phyloP scores from a whole-genome alignment of 2,797 vertebrate genomes.

The Calcarius lapponicus region DNA sequence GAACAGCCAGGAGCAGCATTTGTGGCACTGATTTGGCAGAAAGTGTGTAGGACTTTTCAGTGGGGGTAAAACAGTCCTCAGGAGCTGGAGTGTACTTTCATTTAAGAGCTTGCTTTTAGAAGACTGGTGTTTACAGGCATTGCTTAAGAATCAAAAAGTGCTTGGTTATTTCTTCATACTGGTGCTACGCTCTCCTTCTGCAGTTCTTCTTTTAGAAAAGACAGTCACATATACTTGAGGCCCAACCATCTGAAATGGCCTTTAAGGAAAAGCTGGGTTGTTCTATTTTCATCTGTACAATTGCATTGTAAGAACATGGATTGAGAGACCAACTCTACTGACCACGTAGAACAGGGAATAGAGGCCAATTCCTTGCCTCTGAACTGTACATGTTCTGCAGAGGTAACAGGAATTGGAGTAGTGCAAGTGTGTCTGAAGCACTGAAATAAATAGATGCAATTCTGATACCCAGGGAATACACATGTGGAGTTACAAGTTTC shows the following conservation, averaged over 20 bases:
- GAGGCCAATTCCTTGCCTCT: background rate
- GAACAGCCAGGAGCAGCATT: background rate
- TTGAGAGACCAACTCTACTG: background rate
- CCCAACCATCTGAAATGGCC: background rate
- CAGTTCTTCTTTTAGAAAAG: background rate
- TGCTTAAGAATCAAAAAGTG: background rate
- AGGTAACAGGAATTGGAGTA: conserved; percentile 10
- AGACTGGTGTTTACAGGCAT: background rate
- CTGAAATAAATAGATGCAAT: conserved; percentile 13
- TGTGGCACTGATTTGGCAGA: background rate
- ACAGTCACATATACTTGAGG: background rate
- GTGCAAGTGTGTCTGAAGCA: conserved; percentile 13
- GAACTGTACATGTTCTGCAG: background rate
- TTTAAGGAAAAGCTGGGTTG: background rate
- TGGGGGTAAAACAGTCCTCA: background rate
- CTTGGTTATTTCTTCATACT: background rate
- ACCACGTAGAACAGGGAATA: accelerated
- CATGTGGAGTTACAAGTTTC: conserved; percentile 5
- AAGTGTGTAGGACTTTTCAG: background rate
- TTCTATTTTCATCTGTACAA: background rate
- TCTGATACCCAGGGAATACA: background rate
- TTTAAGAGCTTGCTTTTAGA: background rate
- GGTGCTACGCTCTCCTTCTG: background rate
- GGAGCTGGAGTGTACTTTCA: background rate
- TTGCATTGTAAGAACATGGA: background rate